Conservation (phyloP, 2,888 invertebrate species). For the Tanaodytes sp. region DNA sequence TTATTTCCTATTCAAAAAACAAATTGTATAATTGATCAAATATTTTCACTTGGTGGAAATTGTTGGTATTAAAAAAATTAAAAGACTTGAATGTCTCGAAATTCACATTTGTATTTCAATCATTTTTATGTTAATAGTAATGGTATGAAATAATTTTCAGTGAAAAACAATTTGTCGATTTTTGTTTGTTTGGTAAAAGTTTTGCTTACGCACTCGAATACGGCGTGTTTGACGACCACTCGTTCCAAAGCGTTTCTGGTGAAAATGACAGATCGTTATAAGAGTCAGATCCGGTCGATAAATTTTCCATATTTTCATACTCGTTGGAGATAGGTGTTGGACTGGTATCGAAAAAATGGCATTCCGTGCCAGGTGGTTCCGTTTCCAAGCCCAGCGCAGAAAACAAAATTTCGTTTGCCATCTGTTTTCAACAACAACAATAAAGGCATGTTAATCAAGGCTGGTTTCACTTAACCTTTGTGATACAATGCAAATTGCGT, state of each 20-base stretch:
- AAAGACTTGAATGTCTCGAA: too few species aligned
- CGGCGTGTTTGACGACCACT: conserved; percentile 64
- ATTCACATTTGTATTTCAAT: too few species aligned
- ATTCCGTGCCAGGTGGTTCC: conserved; percentile 56
- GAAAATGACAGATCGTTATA: conserved; percentile 67
- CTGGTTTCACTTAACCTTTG: neutral
- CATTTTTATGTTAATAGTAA: too few species aligned
- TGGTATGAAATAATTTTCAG: too few species aligned
- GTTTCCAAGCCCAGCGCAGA: conserved; percentile 67
- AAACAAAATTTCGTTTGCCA: conserved; percentile 70
- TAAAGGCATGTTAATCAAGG: neutral
- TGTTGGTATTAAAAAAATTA: too few species aligned
- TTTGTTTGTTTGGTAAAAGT: too few species aligned
- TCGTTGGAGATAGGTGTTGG: conserved; percentile 57
- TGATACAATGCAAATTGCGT: neutral
- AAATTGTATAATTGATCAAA: too few species aligned
- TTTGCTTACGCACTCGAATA: conserved; percentile 59
- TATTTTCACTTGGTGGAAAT: too few species aligned
- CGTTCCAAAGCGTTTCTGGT: conserved; percentile 66
- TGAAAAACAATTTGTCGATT: too few species aligned
- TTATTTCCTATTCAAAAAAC: conserved; percentile 59
- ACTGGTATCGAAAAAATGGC: conserved; percentile 57
- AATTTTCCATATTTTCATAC: conserved; percentile 60
- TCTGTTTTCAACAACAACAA: conserved; percentile 58
- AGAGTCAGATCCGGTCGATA: conserved; percentile 58